These are phyloP conservation scores for Leucopsar rothschildi DNA, from an alignment of 2,113 vertebrate genomes.

Conservation along the genomic window DNA sequence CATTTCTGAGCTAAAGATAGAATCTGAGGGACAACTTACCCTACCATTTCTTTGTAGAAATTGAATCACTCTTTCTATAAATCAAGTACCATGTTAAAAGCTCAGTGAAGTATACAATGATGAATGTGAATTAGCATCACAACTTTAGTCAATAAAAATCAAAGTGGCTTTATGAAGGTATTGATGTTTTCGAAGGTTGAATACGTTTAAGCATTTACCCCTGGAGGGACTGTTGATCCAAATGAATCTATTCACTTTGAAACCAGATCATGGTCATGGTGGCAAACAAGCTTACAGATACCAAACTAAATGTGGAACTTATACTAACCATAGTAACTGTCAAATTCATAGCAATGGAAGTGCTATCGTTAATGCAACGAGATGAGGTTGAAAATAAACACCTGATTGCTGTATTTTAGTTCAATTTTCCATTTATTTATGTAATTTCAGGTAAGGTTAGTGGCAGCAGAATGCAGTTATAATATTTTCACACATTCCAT, in stretches of 20 bases:
- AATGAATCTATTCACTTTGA: constrained; percentile 67
- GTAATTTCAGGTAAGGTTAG: not conserved
- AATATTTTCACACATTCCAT: not conserved
- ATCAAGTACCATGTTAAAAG: constrained; percentile 73
- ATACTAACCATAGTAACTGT: not conserved
- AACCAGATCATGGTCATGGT: constrained; percentile 40
- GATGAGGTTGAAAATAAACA: not conserved
- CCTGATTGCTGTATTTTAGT: not conserved
- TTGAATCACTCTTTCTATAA: constrained; percentile 66
- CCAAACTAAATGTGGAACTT: not conserved
- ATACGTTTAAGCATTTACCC: constrained; percentile 67
- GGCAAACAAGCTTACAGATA: not conserved
- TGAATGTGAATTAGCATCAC: constrained; percentile 70
- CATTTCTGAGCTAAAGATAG: not conserved
- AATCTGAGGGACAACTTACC: constrained; percentile 7
- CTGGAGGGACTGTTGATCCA: constrained; percentile 63
- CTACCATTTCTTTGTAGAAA: constrained; percentile 45
- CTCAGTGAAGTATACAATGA: constrained; percentile 71
- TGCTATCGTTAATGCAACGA: not conserved
- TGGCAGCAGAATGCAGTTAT: not conserved
- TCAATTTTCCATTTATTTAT: not conserved
- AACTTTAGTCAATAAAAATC: constrained; percentile 73
- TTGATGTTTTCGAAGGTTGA: constrained; percentile 72
- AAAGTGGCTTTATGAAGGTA: constrained; percentile 75
- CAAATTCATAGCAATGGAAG: not conserved